phyloP scores from a whole-genome alignment of 2,888 invertebrate genomes.

The Thecocarcelia acutangulata region DNA sequence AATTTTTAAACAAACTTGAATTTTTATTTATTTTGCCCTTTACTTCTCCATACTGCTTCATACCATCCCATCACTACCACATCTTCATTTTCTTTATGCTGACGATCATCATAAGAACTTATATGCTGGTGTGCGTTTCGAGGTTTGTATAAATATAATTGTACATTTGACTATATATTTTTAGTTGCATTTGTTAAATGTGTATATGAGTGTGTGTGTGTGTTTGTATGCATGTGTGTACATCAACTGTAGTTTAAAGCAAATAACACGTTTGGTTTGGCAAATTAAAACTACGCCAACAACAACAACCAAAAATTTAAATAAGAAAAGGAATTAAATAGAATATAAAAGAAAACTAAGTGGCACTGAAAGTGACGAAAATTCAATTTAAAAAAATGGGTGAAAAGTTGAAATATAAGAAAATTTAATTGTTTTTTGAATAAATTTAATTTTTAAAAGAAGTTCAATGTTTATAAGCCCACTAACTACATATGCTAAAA shows the following conservation, averaged over 20 bases:
- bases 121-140: constrained; percentile 9
- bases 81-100: constrained; percentile 7
- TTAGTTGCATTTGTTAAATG: constrained; percentile 38
- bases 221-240: not conserved
- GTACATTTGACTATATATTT: not conserved
- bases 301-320: not conserved
- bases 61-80: not conserved
- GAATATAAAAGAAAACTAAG: constrained; percentile 24
- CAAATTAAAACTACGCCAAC: constrained; percentile 51
- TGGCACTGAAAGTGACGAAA: constrained; percentile 54
- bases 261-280: constrained; percentile 60
- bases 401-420: no score
- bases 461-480: no score
- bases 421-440: no score
- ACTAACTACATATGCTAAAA: no score
- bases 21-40: not conserved
- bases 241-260: constrained; percentile 61
- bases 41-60: not conserved
- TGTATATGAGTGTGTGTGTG: no score
- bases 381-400: constrained; percentile 21
- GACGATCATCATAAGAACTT: constrained; percentile 16
- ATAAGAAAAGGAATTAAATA: not conserved
- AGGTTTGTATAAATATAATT: not conserved
- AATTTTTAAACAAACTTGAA: constrained; percentile 46
- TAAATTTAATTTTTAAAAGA: no score